Percentiles rank a stretch among this genome's conserved stretches.
Conservation (phyloP, 2,113 vertebrate species). For the Paramormyrops kingsleyae region DNA sequence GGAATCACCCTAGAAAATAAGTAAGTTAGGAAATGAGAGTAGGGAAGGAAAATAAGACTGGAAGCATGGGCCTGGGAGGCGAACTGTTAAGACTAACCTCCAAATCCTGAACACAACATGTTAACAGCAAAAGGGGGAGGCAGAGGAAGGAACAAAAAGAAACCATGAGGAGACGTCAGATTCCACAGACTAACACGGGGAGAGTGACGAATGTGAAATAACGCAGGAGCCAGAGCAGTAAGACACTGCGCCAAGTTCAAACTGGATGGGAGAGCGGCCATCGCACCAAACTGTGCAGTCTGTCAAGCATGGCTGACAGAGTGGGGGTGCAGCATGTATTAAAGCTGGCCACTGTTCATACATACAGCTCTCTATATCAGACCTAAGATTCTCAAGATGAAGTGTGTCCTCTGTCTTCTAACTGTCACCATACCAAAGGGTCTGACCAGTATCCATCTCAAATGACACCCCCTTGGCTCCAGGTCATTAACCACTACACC, state of each 20-base stretch:
- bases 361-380: not conserved
- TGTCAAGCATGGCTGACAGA: not conserved
- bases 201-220: not conserved
- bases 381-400: not conserved
- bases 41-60: not conserved
- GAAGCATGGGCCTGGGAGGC: not conserved
- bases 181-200: not conserved
- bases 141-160: conserved; percentile 25
- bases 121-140: conserved; percentile 42
- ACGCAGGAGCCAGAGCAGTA: conserved; percentile 13
- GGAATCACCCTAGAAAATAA: not conserved
- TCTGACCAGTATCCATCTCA: not conserved
- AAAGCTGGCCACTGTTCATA: not conserved
- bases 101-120: conserved; percentile 56
- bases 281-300: conserved; percentile 34
- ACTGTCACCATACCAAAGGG: not conserved
- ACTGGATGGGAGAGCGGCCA: conserved; percentile 32
- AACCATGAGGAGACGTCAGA: not conserved
- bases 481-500: not conserved
- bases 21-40: not conserved
- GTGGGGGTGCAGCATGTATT: not conserved
- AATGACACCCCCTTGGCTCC: not conserved
- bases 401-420: not conserved
- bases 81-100: conserved; percentile 47
- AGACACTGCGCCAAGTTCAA: conserved; percentile 25